phyloP scores from a whole-genome alignment of 64 coral and sea anemone genomes.

The Montipora efflorescens region DNA sequence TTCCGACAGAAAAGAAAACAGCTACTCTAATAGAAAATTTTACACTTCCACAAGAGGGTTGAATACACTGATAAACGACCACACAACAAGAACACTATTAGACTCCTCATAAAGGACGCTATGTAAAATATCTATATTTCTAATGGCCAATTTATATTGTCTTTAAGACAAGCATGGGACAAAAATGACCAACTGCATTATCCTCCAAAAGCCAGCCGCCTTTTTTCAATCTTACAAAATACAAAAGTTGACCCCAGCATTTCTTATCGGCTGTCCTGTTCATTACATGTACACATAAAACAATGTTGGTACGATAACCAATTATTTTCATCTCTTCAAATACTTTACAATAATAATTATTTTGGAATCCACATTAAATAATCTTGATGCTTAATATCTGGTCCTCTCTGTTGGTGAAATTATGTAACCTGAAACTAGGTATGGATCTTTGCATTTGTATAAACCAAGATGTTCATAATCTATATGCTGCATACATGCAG shows the following conservation, averaged over 20 bases:
- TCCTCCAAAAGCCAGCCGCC: not conserved
- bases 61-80: not conserved
- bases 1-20: not conserved
- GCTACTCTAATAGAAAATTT: not conserved
- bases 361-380: slow-evolving; percentile 48
- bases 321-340: slow-evolving; percentile 29
- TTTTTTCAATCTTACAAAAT: not conserved
- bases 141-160: slow-evolving; percentile 14
- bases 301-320: slow-evolving; percentile 1
- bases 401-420: not conserved
- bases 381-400: not conserved
- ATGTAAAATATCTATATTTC: not conserved
- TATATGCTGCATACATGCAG: not conserved
- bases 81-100: no score
- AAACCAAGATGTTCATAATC: not conserved
- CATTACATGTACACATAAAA: slow-evolving; percentile 44
- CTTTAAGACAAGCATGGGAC: slow-evolving; percentile 10
- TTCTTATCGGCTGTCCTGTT: not conserved
- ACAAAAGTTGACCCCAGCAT: not conserved
- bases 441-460: not conserved
- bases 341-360: slow-evolving; percentile 38
- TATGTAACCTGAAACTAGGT: not conserved
- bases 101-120: not conserved
- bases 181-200: not conserved
- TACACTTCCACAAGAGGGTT: not conserved